Percentiles rank a stretch among this genome's conserved stretches.
Conservation (phyloP, 1,140 invertebrate genomes). For the Cherax destructor region DNA sequence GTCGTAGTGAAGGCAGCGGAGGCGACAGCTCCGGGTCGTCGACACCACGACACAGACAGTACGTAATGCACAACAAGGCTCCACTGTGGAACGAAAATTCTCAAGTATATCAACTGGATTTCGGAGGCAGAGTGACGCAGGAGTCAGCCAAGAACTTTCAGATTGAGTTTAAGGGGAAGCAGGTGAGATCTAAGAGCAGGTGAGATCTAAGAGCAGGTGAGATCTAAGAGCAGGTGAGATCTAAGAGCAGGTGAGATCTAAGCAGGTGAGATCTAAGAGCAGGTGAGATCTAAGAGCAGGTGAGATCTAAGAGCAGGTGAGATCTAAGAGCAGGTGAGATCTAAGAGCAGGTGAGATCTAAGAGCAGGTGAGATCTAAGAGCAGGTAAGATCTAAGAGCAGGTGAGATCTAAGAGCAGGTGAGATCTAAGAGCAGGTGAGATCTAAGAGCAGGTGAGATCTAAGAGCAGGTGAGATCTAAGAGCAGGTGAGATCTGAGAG, state of each 20-base stretch:
- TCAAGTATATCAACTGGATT: constrained; percentile 99
- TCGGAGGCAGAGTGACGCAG: constrained; percentile 98
- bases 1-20: constrained; percentile 48
- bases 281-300: background rate
- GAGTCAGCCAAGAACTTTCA: constrained; percentile 99
- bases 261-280: background rate
- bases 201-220: background rate
- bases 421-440: background rate
- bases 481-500: background rate
- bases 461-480: background rate
- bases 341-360: background rate
- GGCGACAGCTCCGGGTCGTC: constrained; percentile 57
- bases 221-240: background rate
- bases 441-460: constrained; percentile 84
- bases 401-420: no score
- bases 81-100: constrained; percentile 99
- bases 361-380: background rate
- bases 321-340: background rate
- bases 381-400: background rate
- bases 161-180: constrained; percentile 97
- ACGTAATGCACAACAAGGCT: constrained; percentile 98
- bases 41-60: constrained; percentile 80
- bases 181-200: constrained; percentile 80
- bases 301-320: background rate
- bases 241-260: no score